Base-by-base conservation (phyloP, 2,888 invertebrate genomes). In the Pachycephus smyrnensis region DNA sequence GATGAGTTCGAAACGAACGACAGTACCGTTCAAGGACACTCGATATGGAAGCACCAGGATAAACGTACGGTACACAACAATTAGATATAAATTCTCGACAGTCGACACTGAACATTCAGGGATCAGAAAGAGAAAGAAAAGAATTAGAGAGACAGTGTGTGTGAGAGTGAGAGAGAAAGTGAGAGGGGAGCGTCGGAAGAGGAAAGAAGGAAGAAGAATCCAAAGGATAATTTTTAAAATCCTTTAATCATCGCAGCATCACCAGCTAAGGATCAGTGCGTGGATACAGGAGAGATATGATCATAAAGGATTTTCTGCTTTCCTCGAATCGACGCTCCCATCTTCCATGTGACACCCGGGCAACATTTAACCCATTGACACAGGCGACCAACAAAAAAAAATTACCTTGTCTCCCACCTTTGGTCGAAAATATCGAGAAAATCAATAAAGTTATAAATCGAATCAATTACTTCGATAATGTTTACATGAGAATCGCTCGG, bases 51-150 rank as follows among this genome's bases (percentile, higher is more conserved):
- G 40, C 40, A 15, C 40, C 40, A 69, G 81, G 78, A 80, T 78
- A 73, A 75, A 77, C 78, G 80, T 82, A 79, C 81, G 82, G 77
- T 80, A 79, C 83, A 83, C 82, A 86, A 89, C 87, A 88, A 87
- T 86, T 81, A 88, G 83, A 85, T 85, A 83, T 80, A 84, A 86
- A 87, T 83, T 84, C 82, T 86, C 79, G 84, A 76, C 40, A 76
- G 74, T 73, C 76, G 73, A 89, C 88, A 89, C 82, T 83, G 81
- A 89, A 89, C 89, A 89, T 87, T 88, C 86, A 88, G 79, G 79
- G 86, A 84, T 82, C 75, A 86, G 84, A 40, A 4, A 4, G 15
- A 40, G 40, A 40, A 40, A 40, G 1, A 40, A 15, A 12, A 40
- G 40, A 37, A 15, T 37, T 37, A 40, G 40, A 40, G 4, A 40